A percentile compares a stretch with the other conserved stretches of the same genome.
Conservation (phyloP, 2,888 invertebrate genomes). For the Diplolepis rosae region DNA sequence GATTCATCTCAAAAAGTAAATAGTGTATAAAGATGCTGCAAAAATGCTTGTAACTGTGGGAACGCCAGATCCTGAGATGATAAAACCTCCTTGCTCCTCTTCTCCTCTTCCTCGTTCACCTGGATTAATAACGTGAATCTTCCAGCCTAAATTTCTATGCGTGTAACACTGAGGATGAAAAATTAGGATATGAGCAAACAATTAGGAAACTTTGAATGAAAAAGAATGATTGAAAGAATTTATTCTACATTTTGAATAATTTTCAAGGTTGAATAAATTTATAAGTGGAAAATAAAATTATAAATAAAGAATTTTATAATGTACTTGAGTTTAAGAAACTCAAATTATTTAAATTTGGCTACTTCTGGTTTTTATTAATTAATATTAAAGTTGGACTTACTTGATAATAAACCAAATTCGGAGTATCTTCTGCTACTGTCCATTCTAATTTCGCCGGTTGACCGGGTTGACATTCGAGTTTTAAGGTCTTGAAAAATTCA, state of each 20-base stretch:
- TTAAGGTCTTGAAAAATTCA: slow-evolving; percentile 84
- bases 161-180: slow-evolving; percentile 85
- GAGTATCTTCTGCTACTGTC: slow-evolving; percentile 90
- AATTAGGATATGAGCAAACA: no score
- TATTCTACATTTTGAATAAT: not conserved
- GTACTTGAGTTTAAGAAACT: not conserved
- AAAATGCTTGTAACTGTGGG: slow-evolving; percentile 49
- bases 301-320: no score
- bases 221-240: not conserved
- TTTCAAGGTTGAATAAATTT: not conserved
- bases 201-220: slow-evolving; percentile 6
- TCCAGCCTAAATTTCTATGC: slow-evolving; percentile 95
- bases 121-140: slow-evolving; percentile 89
- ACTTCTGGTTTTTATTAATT: not conserved
- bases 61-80: slow-evolving; percentile 33
- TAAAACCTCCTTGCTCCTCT: slow-evolving; percentile 31
- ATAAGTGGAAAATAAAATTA: not conserved
- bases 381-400: slow-evolving; percentile 73
- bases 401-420: slow-evolving; percentile 91
- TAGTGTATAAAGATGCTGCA: slow-evolving; percentile 32
- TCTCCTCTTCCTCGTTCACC: slow-evolving; percentile 74
- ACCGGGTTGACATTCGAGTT: slow-evolving; percentile 84
- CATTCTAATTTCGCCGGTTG: slow-evolving; percentile 86
- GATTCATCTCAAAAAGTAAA: slow-evolving; percentile 55
- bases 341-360: no score